Evolutionary conservation across 2,888 invertebrate genomes (phyloP), one percentile per base, ranked within the genome.

Genomic region (Chrysina gloriosa): DNA sequence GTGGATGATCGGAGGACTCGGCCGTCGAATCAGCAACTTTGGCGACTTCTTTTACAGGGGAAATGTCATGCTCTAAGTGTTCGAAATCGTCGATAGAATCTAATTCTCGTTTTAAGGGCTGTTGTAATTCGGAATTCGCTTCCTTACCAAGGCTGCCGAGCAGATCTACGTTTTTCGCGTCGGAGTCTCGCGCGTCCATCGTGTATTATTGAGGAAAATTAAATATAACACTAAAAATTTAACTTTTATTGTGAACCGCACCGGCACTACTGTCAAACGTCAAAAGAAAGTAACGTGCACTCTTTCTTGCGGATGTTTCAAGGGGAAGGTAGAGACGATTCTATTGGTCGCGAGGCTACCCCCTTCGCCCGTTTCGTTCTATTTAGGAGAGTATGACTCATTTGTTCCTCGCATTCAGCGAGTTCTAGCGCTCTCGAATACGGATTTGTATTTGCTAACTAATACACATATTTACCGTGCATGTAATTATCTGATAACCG

Each of bases 1-100:
- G 78, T 74, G 77, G 39, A 27, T 61, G 58, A 27, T 42, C 42
- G 58, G 71, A 7, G 27, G 71, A 71, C 68, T 47, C 67, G 14
- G 31, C 54, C 16, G 21, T 52, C 83, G 84, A 63, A 81, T 75
- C 64, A 39, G 65, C 34, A 27, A 50, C 66, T 61, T 74, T 73
- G 31, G 82, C 82, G 66, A 78, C 75, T 64, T 79, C 79, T 74
- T 80, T 80, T 64, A 81, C 76, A 21, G 84, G 84, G 63, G 84
- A 83, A 50, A 84, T 83, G 70, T 89, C 89, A 76, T 89, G 88
- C 72, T 89, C 90, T 73, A 92, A 84, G 81, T 91, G 91, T 81
- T 91, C 91, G 80, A 92, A 91, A 83, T 91, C 91, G 77, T 91
- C 91, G 70, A 89, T 85, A 27, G 91, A 91, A 79, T 91, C 91